A percentile compares a stretch with the other conserved stretches of the same genome.
These are phyloP conservation scores for Hiodon tergisus DNA, from an alignment of 2,113 vertebrate genomes.

Conservation along the genomic window DNA sequence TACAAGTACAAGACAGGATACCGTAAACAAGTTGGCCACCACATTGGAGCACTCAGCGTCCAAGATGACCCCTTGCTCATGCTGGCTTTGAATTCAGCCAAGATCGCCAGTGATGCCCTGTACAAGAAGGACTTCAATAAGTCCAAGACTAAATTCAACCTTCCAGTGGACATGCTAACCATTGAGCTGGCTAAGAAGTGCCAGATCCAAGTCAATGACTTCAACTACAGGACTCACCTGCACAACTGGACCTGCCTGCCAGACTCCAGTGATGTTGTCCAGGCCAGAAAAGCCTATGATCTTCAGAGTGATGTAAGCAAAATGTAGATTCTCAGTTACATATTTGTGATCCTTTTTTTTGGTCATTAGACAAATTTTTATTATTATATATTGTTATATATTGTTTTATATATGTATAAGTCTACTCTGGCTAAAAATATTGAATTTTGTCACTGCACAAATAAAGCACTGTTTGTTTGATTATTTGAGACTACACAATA, in stretches of 20 bases:
- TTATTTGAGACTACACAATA: too few relatives aligned
- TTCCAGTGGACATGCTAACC: conserved; percentile 77
- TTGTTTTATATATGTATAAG: too few relatives aligned
- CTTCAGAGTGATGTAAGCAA: conserved; percentile 75
- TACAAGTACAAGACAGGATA: conserved; percentile 84
- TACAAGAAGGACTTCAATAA: conserved; percentile 84
- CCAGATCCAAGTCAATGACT: conserved; percentile 75
- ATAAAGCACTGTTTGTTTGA: too few relatives aligned
- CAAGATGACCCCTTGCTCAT: conserved; percentile 80
- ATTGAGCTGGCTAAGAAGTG: conserved; percentile 78
- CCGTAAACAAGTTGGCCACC: conserved; percentile 85
- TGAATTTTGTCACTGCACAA: too few relatives aligned
- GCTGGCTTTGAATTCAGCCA: conserved; percentile 79
- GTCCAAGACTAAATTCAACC: conserved; percentile 67
- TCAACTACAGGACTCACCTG: conserved; percentile 69
- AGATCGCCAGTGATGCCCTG: conserved; percentile 79
- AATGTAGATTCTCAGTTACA: background rate
- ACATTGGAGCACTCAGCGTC: conserved; percentile 72
- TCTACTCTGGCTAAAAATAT: too few relatives aligned
- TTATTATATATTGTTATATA: too few relatives aligned
- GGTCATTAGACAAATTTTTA: too few relatives aligned
- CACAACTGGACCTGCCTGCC: conserved; percentile 84
- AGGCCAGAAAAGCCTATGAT: conserved; percentile 68
- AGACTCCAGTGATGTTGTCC: conserved; percentile 74
- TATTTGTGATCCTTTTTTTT: too few relatives aligned